Percentiles rank a stretch among this genome's conserved stretches.
Evolutionary conservation across 2,797 vertebrate species (phyloP).

Genomic region (Echeneis naucrates): DNA sequence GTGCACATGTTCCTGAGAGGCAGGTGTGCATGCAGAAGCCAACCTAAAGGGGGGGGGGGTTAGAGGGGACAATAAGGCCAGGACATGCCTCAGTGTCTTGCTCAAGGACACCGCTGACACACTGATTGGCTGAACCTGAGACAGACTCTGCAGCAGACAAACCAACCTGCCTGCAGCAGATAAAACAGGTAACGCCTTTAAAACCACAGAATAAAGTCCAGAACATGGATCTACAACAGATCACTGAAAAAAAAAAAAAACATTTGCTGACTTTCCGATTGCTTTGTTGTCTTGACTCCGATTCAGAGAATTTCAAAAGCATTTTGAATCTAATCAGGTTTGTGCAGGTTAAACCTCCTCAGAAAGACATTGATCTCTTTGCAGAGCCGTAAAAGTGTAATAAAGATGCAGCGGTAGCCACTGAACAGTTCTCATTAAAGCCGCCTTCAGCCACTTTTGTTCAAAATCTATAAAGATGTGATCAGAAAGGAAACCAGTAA

Average conservation of each 20-base stretch:
- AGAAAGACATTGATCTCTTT: constrained; percentile 2
- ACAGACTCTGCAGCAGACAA: constrained; percentile 13
- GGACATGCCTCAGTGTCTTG: constrained; percentile 47
- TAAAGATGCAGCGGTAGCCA: constrained; percentile 2
- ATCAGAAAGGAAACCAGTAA: neutral
- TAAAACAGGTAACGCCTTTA: constrained; percentile 28
- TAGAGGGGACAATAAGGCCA: constrained; percentile 19
- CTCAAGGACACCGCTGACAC: constrained; percentile 39
- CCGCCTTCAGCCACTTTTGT: neutral
- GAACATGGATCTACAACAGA: constrained; percentile 23
- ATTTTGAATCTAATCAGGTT: no score
- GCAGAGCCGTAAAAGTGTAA: neutral
- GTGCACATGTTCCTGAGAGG: neutral
- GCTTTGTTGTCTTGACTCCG: neutral
- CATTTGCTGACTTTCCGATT: neutral
- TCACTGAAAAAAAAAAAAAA: constrained; percentile 10
- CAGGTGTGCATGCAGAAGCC: neutral
- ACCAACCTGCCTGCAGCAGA: constrained; percentile 6
- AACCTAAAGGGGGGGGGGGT: constrained; percentile 29
- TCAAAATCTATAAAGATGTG: no score
- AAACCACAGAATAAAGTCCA: constrained; percentile 24
- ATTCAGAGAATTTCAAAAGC: neutral
- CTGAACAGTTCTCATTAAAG: neutral
- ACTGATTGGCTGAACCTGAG: constrained; percentile 17
- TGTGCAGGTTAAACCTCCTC: neutral